Conservation (phyloP, 2,113 vertebrate species). For the Glaucomys volans region DNA sequence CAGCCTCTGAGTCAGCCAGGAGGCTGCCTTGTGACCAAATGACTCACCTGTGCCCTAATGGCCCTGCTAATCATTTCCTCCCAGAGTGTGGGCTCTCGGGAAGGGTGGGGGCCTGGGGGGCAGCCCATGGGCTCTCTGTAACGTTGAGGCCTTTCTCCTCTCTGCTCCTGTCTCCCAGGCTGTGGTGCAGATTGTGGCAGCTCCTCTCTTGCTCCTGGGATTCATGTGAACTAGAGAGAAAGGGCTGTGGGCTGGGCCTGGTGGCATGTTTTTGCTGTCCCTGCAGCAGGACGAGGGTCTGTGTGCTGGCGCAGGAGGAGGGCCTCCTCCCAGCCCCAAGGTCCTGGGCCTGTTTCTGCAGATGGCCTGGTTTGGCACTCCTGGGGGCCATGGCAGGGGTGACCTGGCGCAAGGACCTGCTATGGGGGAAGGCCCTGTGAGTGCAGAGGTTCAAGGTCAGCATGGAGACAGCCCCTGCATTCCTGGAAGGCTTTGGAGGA, state of each 20-base stretch:
- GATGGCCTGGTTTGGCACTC: not conserved
- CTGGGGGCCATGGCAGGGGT: not conserved
- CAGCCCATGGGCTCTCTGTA: not conserved
- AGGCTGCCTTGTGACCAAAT: conserved; percentile 34
- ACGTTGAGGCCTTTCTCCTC: not conserved
- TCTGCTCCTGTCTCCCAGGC: not conserved
- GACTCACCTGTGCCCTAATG: conserved; percentile 72
- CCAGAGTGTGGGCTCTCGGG: not conserved
- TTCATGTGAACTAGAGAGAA: not conserved
- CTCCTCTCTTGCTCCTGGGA: not conserved
- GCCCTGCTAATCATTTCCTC: conserved; percentile 46
- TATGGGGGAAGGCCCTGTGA: not conserved
- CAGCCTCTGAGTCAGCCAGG: conserved; percentile 58
- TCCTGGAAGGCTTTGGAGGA: not conserved
- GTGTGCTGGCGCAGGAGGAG: not conserved
- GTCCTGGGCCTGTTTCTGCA: not conserved
- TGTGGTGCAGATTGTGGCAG: not conserved
- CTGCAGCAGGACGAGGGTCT: not conserved
- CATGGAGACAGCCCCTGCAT: not conserved
- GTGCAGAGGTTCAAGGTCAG: not conserved
- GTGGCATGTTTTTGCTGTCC: not conserved
- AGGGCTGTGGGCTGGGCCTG: not conserved
- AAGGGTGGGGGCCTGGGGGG: not conserved
- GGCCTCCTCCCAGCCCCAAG: not conserved
- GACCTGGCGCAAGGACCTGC: not conserved